phyloP scores from a whole-genome alignment of 2,797 vertebrate genomes.

The Menidia menidia region DNA sequence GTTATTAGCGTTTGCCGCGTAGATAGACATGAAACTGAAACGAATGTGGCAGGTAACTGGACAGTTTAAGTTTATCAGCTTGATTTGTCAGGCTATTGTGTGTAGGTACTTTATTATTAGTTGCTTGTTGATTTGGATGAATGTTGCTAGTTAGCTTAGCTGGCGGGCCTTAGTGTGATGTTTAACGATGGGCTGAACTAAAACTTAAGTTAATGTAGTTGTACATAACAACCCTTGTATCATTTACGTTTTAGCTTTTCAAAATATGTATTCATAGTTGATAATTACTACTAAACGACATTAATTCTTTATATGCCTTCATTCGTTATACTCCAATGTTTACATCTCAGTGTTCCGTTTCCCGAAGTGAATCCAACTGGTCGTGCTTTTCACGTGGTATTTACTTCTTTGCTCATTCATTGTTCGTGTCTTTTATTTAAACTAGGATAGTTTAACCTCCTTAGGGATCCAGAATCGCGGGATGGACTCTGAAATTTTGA shows the following conservation, averaged over 20 bases:
- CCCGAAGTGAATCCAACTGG: constrained; percentile 9
- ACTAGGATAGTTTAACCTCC: background rate
- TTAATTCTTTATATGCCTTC: background rate
- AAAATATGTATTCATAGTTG: fast-evolving
- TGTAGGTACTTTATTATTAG: too few relatives aligned
- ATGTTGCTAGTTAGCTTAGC: constrained; percentile 64
- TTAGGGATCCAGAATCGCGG: constrained; percentile 20
- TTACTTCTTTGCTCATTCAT: background rate
- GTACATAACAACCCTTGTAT: background rate
- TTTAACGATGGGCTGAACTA: constrained; percentile 26
- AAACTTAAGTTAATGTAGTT: constrained; percentile 45
- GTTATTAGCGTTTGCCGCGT: background rate
- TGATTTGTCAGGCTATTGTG: fast-evolving
- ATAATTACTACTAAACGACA: background rate
- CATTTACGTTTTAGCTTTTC: fast-evolving
- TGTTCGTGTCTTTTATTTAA: background rate
- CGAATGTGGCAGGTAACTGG: fast-evolving
- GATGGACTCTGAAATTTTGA: constrained; percentile 85
- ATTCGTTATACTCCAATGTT: constrained; percentile 22
- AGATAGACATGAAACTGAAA: fast-evolving
- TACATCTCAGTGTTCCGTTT: background rate
- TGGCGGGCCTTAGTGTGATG: constrained; percentile 55
- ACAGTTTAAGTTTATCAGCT: fast-evolving
- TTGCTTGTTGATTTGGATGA: background rate
- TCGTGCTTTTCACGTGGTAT: background rate